Evolutionary conservation across 2,888 invertebrate species (phyloP), one percentile per base, ranked within the genome.

Genomic region (Microplitis deprimator): DNA sequence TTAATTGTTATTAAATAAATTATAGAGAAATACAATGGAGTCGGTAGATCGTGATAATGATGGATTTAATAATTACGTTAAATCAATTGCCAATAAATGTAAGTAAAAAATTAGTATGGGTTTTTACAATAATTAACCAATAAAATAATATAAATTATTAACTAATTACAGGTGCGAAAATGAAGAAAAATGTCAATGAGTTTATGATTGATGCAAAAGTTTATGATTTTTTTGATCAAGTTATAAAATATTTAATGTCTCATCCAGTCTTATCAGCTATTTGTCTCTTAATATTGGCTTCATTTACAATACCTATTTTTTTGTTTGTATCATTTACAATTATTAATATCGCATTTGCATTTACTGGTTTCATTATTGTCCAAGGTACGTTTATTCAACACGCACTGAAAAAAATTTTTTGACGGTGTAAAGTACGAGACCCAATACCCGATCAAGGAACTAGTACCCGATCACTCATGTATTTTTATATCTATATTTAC

Each of bases 261-360:
- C 79, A 80, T 41, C 82, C 77, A 6, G 60, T 79, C 71, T 81
- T 82, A 13, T 61, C 82, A 38, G 79, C 77, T 60, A 74, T 68
- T 61, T 78, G 76, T 50, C 59, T 80, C 6, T 68, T 77, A 6
- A 61, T 79, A 3, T 5, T 80, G 68, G 73, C 80, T 2, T 75
- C 78, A 50, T 78, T 81, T 4, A 77, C 79, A 39, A 50, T 82
- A 67, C 80, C 81, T 68, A 60, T 81, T 29, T 68, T 78, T 13
- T 62, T 80, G n/a, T 82, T 83, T 62, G 78, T 81, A 77, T 69
- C 77, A 13, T 77, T 82, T 39, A 82, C 81, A 50, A 72, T 82
- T 40, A 75, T 78, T 29, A 81, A 79, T 7, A 77, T 81, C n/a
- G 80, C 74, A 38, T 81, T 81, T 68, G 80, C 78, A 67, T 81